Base-by-base conservation (phyloP, 64 coral and sea anemone species). In the Orbicella faveolata region DNA sequence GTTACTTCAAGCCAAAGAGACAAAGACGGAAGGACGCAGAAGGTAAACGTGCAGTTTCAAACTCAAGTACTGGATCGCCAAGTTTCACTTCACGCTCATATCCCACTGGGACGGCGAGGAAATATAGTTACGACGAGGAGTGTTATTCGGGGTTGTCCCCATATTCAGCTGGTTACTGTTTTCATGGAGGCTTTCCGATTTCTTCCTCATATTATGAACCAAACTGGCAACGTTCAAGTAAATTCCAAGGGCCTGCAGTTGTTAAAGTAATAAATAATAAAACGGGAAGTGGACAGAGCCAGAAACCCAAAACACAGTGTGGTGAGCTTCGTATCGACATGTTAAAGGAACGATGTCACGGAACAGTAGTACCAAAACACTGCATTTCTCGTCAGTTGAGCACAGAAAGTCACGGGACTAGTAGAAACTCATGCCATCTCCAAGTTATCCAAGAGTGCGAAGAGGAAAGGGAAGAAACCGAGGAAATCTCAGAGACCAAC, bases 101-200 rank as follows among this genome's bases (percentile, higher is more conserved):
- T 44, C 41, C 75, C 20, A 26, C 79, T 25, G 11, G 36, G 0
- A 23, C 20, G 13, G 39, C 36, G 17, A 44, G 9, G 35, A 70
- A 51, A 48, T 23, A 20, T 12, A 54, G 23, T 30, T 57, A 79
- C 23, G 82, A 85, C 21, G 82, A 85, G 11, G 82, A 85, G 21
- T 51, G 19, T 52, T 52, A n/a, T 72, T 83, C 81, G 34, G 65
- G 21, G 6, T 25, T 73, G 21, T 72, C 82, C 12, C 8, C 82
- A 1, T 85, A 72, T 70, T 73, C 82, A 8, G 44, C 82, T 39
- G 82, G 64, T 51, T 85, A 85, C 64, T 85, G 82, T 52, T 85
- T 85, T 72, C 82, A 85, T 9, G 82, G 82, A 52, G 82, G 82
- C 14, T 85, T 85, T 52, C 82, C 82, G 44, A 85, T 85, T 73